These are phyloP conservation scores for Diloba caeruleocephala DNA, from an alignment of 2,888 invertebrate species.

Conservation along the genomic window DNA sequence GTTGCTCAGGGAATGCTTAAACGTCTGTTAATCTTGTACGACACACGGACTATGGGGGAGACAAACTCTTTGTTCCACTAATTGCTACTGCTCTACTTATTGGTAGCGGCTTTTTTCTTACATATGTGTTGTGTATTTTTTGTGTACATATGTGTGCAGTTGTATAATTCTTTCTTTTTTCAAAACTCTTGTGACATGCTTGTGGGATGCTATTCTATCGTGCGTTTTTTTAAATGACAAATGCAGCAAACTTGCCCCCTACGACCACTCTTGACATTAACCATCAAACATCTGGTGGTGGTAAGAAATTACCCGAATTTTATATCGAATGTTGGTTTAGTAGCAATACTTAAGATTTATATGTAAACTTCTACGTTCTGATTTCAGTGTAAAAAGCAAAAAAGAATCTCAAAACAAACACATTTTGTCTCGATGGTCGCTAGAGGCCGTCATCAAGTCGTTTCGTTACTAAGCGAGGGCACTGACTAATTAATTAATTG, in stretches of 20 bases:
- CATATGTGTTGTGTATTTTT: slow-evolving; percentile 12
- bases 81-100: slow-evolving; percentile 62
- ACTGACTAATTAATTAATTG: slow-evolving; percentile 69
- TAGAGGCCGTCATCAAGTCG: slow-evolving; percentile 41
- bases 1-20: slow-evolving; percentile 78
- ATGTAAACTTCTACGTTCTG: too few relatives aligned
- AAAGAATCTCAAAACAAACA: background rate
- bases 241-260: too few relatives aligned
- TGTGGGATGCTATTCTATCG: too few relatives aligned
- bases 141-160: background rate
- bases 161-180: too few relatives aligned
- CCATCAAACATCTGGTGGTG: too few relatives aligned
- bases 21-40: slow-evolving; percentile 77
- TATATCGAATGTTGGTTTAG: too few relatives aligned
- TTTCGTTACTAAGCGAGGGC: slow-evolving; percentile 63
- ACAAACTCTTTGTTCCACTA: slow-evolving; percentile 61
- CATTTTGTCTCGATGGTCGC: slow-evolving; percentile 9
- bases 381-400: too few relatives aligned
- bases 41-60: slow-evolving; percentile 62
- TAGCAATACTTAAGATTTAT: too few relatives aligned
- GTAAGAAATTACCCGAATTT: too few relatives aligned
- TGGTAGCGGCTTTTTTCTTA: slow-evolving; percentile 20
- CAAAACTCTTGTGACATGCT: too few relatives aligned
- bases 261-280: too few relatives aligned
- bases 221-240: too few relatives aligned